These are phyloP conservation scores for Urocynchramus pylzowi DNA, from an alignment of 2,113 vertebrate species.

Conservation along the genomic window DNA sequence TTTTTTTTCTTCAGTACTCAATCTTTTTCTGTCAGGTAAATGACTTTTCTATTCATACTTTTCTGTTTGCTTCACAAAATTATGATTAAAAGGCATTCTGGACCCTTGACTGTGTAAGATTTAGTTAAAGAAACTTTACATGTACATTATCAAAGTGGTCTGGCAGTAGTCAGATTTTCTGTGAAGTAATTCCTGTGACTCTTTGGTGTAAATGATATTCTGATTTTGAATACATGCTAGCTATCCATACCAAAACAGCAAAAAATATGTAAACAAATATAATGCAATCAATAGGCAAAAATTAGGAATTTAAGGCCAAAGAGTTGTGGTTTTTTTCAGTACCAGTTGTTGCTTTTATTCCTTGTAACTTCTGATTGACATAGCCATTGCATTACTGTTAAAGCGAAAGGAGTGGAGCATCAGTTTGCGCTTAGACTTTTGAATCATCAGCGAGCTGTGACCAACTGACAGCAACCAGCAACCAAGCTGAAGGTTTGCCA, in stretches of 20 bases:
- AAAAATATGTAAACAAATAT: neutral
- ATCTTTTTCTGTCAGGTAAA: neutral
- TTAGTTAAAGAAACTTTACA: neutral
- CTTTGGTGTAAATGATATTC: neutral
- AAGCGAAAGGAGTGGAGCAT: neutral
- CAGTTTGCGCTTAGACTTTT: neutral
- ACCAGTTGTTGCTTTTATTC: conserved; percentile 13
- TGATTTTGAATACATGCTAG: neutral
- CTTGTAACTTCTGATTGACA: conserved; percentile 39
- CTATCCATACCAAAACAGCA: neutral
- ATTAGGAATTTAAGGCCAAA: neutral
- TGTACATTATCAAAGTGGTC: neutral
- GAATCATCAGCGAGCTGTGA: conserved; percentile 2
- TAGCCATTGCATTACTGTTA: neutral
- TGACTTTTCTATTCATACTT: neutral
- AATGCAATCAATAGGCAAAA: neutral
- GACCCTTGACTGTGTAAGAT: neutral
- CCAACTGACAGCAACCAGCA: conserved; percentile 26
- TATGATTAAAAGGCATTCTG: neutral
- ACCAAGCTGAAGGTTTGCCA: conserved; percentile 1
- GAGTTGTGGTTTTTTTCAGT: neutral
- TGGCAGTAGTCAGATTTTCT: neutral
- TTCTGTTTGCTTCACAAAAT: neutral
- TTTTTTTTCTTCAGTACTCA: neutral
- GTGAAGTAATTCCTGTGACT: neutral